Base-by-base conservation (phyloP, 92 coral and sea anemone species). In the Porites lobata region DNA sequence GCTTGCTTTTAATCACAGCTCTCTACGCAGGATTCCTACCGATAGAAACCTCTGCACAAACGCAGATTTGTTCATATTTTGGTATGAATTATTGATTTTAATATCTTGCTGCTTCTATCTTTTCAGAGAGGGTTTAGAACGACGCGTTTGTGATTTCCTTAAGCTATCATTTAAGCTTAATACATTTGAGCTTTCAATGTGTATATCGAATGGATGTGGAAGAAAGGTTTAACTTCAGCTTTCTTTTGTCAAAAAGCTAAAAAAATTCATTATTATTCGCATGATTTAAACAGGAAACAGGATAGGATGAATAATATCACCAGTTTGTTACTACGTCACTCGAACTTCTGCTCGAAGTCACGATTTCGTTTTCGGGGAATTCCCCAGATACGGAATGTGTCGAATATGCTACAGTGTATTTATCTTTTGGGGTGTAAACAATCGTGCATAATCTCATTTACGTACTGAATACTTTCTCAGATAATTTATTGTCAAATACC, bases 61-160 rank as follows among this genome's bases (percentile, higher is more conserved):
- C 72, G 47, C 73, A 74, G 64, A 84, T 62, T 38, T 84, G 87
- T 21, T 72, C 87, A 9, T 84, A 84, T 64, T 73, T 43, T 72
- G 87, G 87, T 84, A 84, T 43, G 80, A 24, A 21, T 61, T 7
- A 26, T 50, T 62, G 7, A n/a, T 26, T 7, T 62, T n/a, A 62
- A 62, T 15, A 59, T 62, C 7, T 69, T 43, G 6, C 38, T 1
- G 29, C 57, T 24, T 15, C 62, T 26, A 19, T 70, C 21, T 18
- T 12, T 77, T 7, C 0, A 57, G 51, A 29, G 38, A 12, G 1
- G 76, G 19, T 4, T 11, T 29, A 22, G 10, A 65, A 22, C 10
- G 69, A 11, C 10, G 8, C 11, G 70, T 65, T 65, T 65, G 8
- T 65, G 29, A 65, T 65, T 56, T 9, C 15, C 11, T 0, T 10